Evolutionary conservation across 92 coral and sea anemone genomes (phyloP).

Genomic region (Phenganax marumi): DNA sequence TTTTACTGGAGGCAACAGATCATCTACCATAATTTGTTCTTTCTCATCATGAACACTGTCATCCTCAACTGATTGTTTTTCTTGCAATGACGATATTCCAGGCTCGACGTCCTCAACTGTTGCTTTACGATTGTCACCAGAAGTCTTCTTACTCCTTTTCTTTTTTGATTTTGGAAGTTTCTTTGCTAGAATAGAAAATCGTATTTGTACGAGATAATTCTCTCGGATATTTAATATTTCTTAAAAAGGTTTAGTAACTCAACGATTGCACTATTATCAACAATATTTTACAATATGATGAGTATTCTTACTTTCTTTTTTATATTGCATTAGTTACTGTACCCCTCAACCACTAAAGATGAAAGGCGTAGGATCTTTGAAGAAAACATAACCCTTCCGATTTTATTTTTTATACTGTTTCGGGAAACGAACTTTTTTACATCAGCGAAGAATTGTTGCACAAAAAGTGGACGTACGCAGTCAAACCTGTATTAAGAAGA

Average conservation of each 20-base stretch:
- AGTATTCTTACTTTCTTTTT: too few species aligned
- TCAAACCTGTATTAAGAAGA: too few species aligned
- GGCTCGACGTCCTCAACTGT: background rate
- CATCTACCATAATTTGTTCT: background rate
- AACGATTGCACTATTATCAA: background rate
- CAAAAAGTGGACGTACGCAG: background rate
- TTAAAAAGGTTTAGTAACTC: background rate
- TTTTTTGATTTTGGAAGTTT: slow-evolving; percentile 5
- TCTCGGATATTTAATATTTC: background rate
- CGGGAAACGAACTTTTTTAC: too few species aligned
- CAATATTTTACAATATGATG: too few species aligned
- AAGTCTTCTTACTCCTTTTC: background rate
- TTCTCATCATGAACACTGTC: background rate
- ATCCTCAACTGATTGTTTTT: slow-evolving; percentile 2
- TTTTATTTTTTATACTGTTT: too few species aligned
- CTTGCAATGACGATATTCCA: background rate
- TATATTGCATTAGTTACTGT: too few species aligned
- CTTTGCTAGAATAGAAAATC: background rate
- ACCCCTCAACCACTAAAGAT: too few species aligned
- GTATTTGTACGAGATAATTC: background rate
- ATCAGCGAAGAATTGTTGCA: background rate
- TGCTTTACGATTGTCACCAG: background rate
- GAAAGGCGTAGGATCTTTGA: too few species aligned
- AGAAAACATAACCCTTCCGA: too few species aligned
- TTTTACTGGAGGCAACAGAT: background rate